Evolutionary conservation across 1,140 invertebrate species (phyloP).

Genomic region (Neomicropteryx cornuta): DNA sequence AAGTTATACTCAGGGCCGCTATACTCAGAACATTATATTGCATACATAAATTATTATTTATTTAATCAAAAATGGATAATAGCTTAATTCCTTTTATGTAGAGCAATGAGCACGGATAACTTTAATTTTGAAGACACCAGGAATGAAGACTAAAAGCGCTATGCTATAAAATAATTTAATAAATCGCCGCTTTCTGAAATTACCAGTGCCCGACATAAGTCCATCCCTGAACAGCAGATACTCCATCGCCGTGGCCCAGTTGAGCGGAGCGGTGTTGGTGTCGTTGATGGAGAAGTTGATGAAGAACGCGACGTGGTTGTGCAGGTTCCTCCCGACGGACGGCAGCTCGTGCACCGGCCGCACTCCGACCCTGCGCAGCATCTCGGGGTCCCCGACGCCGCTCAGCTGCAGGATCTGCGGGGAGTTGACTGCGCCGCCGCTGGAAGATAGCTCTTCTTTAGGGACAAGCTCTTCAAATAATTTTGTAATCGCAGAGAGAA

Average conservation of each 20-base stretch:
- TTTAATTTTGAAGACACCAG: no score
- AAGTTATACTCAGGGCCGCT: no score
- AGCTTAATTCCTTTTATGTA: no score
- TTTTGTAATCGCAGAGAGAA: neutral
- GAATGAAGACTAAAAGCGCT: no score
- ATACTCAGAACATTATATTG: no score
- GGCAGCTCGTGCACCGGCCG: slow-evolving; percentile 62
- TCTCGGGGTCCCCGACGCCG: slow-evolving; percentile 67
- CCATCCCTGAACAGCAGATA: slow-evolving; percentile 74
- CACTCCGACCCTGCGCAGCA: slow-evolving; percentile 50
- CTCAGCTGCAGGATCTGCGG: slow-evolving; percentile 76
- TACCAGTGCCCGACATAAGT: slow-evolving; percentile 72
- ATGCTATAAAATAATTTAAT: no score
- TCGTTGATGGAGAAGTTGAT: slow-evolving; percentile 71
- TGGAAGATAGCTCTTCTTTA: no score
- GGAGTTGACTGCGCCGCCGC: slow-evolving; percentile 62
- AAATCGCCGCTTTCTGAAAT: slow-evolving; percentile 12
- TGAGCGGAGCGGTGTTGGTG: slow-evolving; percentile 66
- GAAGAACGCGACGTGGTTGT: slow-evolving; percentile 75
- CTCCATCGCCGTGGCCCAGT: slow-evolving; percentile 82
- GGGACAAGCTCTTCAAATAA: neutral
- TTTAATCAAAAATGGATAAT: no score
- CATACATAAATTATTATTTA: no score
- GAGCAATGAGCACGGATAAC: no score
- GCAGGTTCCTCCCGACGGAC: slow-evolving; percentile 78